phyloP scores from a whole-genome alignment of 2,113 vertebrate genomes.

The Muntiacus reevesi region DNA sequence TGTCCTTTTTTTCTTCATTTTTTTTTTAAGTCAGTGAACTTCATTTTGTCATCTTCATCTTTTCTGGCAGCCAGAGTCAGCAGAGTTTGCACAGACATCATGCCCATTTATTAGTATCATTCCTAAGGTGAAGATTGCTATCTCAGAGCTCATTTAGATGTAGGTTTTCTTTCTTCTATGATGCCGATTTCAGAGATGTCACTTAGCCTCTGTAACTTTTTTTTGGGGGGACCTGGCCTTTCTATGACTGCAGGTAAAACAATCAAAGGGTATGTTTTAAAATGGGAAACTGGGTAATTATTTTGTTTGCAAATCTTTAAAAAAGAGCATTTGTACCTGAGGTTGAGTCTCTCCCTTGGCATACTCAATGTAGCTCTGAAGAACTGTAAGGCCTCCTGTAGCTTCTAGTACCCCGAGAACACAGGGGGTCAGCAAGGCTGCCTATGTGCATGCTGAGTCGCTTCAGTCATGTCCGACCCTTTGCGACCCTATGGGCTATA shows the following conservation, averaged over 20 bases:
- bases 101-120: background rate
- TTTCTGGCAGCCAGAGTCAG: background rate
- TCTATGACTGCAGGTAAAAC: background rate
- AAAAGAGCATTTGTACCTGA: background rate
- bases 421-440: background rate
- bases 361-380: background rate
- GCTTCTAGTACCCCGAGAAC: background rate
- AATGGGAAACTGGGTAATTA: background rate
- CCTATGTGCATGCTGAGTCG: background rate
- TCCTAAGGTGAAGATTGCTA: background rate
- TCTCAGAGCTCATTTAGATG: background rate
- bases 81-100: background rate
- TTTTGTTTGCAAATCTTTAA: constrained; percentile 12
- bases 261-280: background rate
- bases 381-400: background rate
- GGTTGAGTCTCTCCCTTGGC: background rate
- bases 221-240: background rate
- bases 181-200: background rate
- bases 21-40: background rate
- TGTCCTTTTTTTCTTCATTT: background rate
- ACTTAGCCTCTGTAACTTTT: background rate
- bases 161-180: background rate
- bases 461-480: background rate
- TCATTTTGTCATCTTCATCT: background rate
- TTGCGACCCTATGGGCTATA: background rate